phyloP scores from a whole-genome alignment of 1,140 invertebrate genomes.

The Pseudomyrmex flavicornis region DNA sequence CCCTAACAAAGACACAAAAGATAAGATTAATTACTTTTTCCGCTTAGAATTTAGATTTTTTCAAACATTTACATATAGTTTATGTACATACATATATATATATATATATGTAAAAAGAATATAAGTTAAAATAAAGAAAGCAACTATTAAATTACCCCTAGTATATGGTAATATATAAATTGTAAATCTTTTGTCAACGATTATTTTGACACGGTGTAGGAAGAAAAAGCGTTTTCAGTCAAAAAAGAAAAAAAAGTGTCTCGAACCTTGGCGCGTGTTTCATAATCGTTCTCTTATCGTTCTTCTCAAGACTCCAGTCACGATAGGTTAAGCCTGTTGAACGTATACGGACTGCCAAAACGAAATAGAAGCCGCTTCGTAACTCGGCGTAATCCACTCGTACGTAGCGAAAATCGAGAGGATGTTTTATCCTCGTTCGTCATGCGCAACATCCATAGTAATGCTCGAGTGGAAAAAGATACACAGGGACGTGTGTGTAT shows the following conservation, averaged over 20 bases:
- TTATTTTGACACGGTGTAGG: too few relatives aligned
- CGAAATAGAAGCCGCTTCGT: constrained; percentile 26
- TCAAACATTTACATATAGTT: too few relatives aligned
- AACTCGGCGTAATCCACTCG: constrained; percentile 56
- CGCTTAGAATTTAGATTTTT: too few relatives aligned
- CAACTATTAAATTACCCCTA: too few relatives aligned
- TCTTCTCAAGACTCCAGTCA: constrained; percentile 26
- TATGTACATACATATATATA: too few relatives aligned
- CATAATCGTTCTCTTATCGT: constrained; percentile 29
- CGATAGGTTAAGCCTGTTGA: constrained; percentile 21
- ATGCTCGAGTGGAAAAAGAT: constrained; percentile 66
- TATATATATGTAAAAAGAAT: too few relatives aligned
- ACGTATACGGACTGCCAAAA: constrained; percentile 41
- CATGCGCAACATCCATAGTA: constrained; percentile 39
- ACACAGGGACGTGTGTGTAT: constrained; percentile 2
- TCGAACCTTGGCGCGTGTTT: background rate
- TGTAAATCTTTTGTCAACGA: background rate
- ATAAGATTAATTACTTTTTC: too few relatives aligned
- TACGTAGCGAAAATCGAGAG: constrained; percentile 42
- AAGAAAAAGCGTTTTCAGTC: too few relatives aligned
- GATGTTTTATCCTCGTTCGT: constrained; percentile 52
- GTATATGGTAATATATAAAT: too few relatives aligned
- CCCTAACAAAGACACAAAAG: too few relatives aligned
- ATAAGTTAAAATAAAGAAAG: too few relatives aligned
- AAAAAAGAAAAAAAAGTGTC: background rate